Conservation (phyloP, 2,113 vertebrate genomes). For the Camelus dromedarius region DNA sequence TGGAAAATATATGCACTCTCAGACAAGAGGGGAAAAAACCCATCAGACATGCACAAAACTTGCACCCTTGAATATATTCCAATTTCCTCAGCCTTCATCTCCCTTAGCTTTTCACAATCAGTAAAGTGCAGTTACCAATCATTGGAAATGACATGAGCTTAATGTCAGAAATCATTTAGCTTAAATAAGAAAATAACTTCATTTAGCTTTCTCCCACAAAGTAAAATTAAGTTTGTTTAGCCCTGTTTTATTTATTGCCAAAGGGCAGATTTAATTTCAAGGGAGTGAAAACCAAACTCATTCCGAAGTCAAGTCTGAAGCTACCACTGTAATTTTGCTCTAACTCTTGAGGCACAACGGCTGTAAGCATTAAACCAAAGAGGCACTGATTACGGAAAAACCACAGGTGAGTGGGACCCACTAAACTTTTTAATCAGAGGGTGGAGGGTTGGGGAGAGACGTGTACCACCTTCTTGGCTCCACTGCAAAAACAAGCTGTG, state of each 20-base stretch:
- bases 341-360: conserved; percentile 58
- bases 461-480: background rate
- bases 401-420: background rate
- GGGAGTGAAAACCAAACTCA: conserved; percentile 61
- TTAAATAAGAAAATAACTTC: conserved; percentile 77
- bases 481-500: background rate
- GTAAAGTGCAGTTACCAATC: conserved; percentile 58
- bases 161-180: conserved; percentile 79
- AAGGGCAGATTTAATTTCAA: conserved; percentile 71
- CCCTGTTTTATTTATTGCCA: conserved; percentile 76
- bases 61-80: background rate
- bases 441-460: background rate
- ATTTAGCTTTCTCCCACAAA: conserved; percentile 79
- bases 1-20: conserved; percentile 1
- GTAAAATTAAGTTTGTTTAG: conserved; percentile 81
- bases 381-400: background rate
- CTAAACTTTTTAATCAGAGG: background rate
- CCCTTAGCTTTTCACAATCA: conserved; percentile 59
- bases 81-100: conserved; percentile 15
- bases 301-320: conserved; percentile 66
- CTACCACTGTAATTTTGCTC: background rate
- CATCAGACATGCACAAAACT: conserved; percentile 22
- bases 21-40: background rate
- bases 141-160: conserved; percentile 75
- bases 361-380: conserved; percentile 62